Evolutionary conservation across 2,113 vertebrate genomes (phyloP).

Genomic region (Ranitomeya imitator): DNA sequence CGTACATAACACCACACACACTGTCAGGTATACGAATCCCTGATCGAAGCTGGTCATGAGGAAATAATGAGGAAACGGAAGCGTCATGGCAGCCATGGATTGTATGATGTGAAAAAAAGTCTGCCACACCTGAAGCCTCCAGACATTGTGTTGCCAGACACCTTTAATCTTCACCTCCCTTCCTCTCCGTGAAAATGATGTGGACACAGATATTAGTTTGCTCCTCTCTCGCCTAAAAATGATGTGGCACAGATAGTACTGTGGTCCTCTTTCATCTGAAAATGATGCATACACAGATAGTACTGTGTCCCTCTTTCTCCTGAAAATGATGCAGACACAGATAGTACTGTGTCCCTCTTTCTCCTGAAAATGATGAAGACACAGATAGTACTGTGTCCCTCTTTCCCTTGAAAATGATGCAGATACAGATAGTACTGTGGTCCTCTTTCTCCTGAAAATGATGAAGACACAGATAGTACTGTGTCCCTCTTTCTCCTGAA

Average conservation of each 20-base stretch:
- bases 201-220: not conserved
- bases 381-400: not conserved
- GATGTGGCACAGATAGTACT: not conserved
- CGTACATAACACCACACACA: not conserved
- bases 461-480: not conserved
- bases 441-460: not conserved
- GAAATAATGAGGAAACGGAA: too few relatives aligned
- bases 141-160: too few relatives aligned
- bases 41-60: too few relatives aligned
- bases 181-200: not conserved
- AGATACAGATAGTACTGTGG: not conserved
- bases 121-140: too few relatives aligned
- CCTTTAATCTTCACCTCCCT: not conserved
- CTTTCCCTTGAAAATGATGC: not conserved
- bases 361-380: not conserved
- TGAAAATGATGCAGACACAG: not conserved
- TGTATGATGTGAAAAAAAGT: too few relatives aligned
- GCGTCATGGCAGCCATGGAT: too few relatives aligned
- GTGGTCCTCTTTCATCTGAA: not conserved
- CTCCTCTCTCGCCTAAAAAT: not conserved
- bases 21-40: not conserved
- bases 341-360: not conserved
- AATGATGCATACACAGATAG: not conserved
- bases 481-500: not conserved
- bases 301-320: not conserved